Evolutionary conservation across 2,797 vertebrate genomes (phyloP).

Genomic region (Antennarius maculatus): DNA sequence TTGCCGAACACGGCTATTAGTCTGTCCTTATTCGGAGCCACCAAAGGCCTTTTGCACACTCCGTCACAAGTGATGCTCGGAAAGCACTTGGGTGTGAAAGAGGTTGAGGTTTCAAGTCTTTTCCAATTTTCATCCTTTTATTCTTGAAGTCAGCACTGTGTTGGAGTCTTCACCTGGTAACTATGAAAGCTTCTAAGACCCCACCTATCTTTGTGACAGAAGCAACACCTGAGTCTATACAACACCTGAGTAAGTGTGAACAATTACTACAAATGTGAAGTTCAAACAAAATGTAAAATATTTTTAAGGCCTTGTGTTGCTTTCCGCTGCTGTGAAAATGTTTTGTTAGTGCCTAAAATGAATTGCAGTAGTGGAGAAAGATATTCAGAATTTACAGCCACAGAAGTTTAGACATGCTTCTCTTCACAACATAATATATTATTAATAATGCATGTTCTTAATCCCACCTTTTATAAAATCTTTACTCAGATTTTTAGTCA

Average conservation of each 20-base stretch:
- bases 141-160: constrained; percentile 21
- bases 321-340: too few species aligned
- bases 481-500: too few species aligned
- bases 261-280: constrained; percentile 33
- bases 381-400: too few species aligned
- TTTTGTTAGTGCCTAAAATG: too few species aligned
- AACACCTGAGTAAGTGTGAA: constrained; percentile 14
- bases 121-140: constrained; percentile 33
- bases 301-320: too few species aligned
- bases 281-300: constrained; percentile 6
- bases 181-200: constrained; percentile 26
- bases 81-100: constrained; percentile 48
- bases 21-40: constrained; percentile 24
- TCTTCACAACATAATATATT: neutral
- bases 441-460: neutral
- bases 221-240: constrained; percentile 15
- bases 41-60: constrained; percentile 19
- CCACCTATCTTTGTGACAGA: constrained; percentile 16
- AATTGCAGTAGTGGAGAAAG: too few species aligned
- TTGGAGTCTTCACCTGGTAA: constrained; percentile 24
- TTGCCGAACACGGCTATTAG: constrained; percentile 36
- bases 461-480: neutral
- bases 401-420: neutral
- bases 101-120: constrained; percentile 32
- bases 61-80: constrained; percentile 11